Percentiles rank a stretch among this genome's conserved stretches.
phyloP scores from a whole-genome alignment of 2,797 vertebrate species.

The Argya squamiceps region DNA sequence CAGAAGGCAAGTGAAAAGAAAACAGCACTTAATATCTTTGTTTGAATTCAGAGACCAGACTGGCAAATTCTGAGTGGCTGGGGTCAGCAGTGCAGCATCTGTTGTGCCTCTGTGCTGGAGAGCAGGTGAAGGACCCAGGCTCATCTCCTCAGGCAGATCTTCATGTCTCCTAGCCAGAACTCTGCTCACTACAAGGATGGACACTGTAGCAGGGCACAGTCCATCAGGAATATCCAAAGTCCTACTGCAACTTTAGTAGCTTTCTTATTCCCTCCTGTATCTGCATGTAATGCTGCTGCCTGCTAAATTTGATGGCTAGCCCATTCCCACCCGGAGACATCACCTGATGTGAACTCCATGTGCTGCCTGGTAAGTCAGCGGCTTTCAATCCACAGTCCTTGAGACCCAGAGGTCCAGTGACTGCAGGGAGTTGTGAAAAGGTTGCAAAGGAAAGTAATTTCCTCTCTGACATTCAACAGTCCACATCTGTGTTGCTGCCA shows the following conservation, averaged over 20 bases:
- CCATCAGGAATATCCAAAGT: background rate
- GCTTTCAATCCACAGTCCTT: background rate
- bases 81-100: background rate
- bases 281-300: background rate
- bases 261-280: background rate
- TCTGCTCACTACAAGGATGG: background rate
- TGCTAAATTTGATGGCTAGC: background rate
- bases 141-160: background rate
- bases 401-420: background rate
- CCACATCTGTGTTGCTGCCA: fast-evolving
- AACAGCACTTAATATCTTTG: conserved; percentile 8
- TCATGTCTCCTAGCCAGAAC: background rate
- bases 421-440: background rate
- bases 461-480: conserved; percentile 31
- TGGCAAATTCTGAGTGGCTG: background rate
- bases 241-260: background rate
- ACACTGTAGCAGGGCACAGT: background rate
- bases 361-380: background rate
- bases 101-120: background rate
- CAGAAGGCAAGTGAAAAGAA: conserved; percentile 41
- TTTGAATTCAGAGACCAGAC: background rate
- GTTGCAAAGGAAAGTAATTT: conserved; percentile 47
- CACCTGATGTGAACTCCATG: background rate
- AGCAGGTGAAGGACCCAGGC: background rate
- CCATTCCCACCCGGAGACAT: background rate